Conservation (phyloP, 2,113 vertebrate genomes). For the Heteronetta atricapilla region DNA sequence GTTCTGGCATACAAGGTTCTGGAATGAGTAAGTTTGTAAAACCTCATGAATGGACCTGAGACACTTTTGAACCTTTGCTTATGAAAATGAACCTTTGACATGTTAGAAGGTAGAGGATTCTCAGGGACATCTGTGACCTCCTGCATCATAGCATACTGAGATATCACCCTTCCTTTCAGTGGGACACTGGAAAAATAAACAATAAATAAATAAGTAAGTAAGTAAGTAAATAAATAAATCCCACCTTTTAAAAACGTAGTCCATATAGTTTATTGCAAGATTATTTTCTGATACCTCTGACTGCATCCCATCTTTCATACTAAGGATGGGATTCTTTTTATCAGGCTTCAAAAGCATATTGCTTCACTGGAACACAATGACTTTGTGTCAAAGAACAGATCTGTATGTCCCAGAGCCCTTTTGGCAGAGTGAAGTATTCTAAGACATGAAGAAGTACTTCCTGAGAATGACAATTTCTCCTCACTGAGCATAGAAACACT, state of each 20-base stretch:
- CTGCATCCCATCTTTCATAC: background rate
- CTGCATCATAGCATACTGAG: background rate
- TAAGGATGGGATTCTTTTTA: background rate
- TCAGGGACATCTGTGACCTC: background rate
- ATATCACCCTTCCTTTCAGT: background rate
- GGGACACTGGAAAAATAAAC: background rate
- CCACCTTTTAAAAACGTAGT: background rate
- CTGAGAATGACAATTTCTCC: background rate
- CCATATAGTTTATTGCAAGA: background rate
- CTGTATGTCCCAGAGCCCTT: accelerated
- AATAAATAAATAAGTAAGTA: background rate
- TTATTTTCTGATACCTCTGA: background rate
- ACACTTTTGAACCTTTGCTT: background rate
- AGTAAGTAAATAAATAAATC: background rate
- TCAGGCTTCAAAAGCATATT: background rate
- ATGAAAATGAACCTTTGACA: background rate
- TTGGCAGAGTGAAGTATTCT: background rate
- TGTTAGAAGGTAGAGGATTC: background rate
- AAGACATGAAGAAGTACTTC: background rate
- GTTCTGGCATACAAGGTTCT: background rate
- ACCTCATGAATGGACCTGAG: background rate
- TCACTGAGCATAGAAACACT: background rate
- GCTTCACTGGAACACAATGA: background rate
- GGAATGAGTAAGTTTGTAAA: background rate
- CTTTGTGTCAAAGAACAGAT: background rate